These are phyloP conservation scores for Porphyrio hochstetteri DNA, from an alignment of 2,113 vertebrate genomes.

Conservation along the genomic window DNA sequence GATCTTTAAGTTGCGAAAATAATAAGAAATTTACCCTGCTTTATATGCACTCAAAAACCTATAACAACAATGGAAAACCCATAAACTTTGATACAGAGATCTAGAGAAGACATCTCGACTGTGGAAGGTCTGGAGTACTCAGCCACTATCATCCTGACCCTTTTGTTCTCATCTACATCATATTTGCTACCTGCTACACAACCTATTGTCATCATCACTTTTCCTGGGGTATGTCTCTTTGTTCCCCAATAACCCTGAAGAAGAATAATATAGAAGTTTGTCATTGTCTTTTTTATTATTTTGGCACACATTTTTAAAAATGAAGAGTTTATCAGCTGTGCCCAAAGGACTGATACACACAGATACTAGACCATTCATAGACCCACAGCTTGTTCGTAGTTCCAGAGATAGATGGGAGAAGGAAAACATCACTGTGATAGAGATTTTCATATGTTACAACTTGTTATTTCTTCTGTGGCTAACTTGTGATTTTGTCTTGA, in stretches of 20 bases:
- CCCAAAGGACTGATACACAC: not conserved
- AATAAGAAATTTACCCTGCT: not conserved
- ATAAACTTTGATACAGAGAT: not conserved
- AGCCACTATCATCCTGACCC: not conserved
- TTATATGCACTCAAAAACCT: not conserved
- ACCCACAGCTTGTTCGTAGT: not conserved
- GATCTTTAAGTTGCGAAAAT: not conserved
- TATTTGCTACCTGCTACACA: not conserved
- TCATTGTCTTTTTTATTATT: not conserved
- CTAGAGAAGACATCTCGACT: not conserved
- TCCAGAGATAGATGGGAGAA: not conserved
- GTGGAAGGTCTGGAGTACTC: not conserved
- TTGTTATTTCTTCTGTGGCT: not conserved
- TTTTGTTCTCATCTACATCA: not conserved
- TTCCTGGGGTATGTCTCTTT: not conserved
- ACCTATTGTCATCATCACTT: not conserved
- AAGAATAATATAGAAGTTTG: not conserved
- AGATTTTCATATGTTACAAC: not conserved
- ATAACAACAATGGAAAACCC: not conserved
- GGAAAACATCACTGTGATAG: not conserved
- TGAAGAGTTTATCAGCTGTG: not conserved
- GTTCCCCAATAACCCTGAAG: not conserved
- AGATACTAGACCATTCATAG: rapidly evolving
- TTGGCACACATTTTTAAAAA: not conserved
- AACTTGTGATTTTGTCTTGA: not conserved